Percentiles rank a stretch among this genome's conserved stretches.
Evolutionary conservation across 2,113 vertebrate genomes (phyloP).

Genomic region (Barnardius zonarius): DNA sequence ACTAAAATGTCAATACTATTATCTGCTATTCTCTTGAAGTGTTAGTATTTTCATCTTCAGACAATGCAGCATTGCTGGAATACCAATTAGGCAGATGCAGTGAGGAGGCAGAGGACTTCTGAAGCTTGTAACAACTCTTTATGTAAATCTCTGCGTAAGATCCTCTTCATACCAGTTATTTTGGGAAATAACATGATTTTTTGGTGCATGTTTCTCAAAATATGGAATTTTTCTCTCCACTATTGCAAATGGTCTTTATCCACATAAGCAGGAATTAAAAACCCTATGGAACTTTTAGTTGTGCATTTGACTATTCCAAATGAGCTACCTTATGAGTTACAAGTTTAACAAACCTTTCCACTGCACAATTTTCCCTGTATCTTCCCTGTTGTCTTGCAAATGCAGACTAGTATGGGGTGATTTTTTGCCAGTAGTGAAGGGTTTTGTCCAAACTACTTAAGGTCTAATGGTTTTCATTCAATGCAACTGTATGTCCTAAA

Average conservation of each 20-base stretch:
- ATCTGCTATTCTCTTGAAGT: background rate
- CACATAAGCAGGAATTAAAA: background rate
- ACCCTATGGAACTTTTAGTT: background rate
- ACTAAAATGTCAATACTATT: conserved; percentile 17
- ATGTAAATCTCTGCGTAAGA: background rate
- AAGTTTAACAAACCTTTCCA: background rate
- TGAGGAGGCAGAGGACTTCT: background rate
- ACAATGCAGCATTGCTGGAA: background rate
- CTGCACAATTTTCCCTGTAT: background rate
- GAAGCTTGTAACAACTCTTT: background rate
- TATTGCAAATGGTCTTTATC: background rate
- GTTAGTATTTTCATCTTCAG: background rate
- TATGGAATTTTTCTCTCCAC: background rate
- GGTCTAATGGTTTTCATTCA: background rate
- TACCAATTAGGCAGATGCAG: background rate
- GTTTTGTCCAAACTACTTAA: background rate
- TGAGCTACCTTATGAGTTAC: background rate
- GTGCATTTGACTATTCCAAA: background rate
- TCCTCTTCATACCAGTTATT: background rate
- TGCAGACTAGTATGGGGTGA: background rate
- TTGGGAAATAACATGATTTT: background rate
- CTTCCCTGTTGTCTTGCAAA: background rate
- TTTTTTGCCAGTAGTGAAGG: background rate
- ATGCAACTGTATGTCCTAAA: background rate
- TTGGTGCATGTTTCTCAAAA: background rate